Base-by-base conservation (phyloP, 1,140 invertebrate species). In the Penaeus vannamei region DNA sequence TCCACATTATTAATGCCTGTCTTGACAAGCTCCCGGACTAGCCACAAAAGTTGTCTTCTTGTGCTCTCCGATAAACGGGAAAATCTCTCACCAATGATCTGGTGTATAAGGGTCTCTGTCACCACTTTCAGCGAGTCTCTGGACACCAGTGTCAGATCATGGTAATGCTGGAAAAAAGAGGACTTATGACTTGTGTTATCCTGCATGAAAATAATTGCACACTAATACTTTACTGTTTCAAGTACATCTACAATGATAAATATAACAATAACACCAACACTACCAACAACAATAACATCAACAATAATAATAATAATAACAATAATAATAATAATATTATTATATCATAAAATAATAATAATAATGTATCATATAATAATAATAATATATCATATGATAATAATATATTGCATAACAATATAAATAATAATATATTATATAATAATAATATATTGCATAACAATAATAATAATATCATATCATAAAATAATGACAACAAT, bases 1-100 rank as follows among this genome's bases (percentile, higher is more conserved):
- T 99, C 98, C 79, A 97, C 96, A 92, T 96, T 96, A 86, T 94
- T 95, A 14, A 98, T 96, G 91, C 95, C 96, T 93, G 97, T 97
- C 92, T 96, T 96, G 92, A 99, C 97, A 79, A 91, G 80, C 59
- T 91, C 90, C 76, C 85, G 95, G 60, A 97, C 92, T 53, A 98
- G 92, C 97, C 97, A 98, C 90, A 91, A 60, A 42, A 90, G 84
- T 81, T 91, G 91, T 81, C 84, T 90, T 36, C 89, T 90, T 23
- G 89, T 88, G 59, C 77, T 86, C 17, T 91, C 91, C 29, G 87
- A 87, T 85, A 99, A 95, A 92, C 96, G 96, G 87, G 96, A 94
- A 94, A 98, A 99, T 93, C 97, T 97, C 91, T 99, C 98, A 84
- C 97, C 94, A 76, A 98, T 96, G 84, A 99, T 93, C 92, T 97